Percentiles rank a stretch among this genome's conserved stretches.
Evolutionary conservation across 2,888 invertebrate genomes (phyloP).

Genomic region (Drosophila siamana): DNA sequence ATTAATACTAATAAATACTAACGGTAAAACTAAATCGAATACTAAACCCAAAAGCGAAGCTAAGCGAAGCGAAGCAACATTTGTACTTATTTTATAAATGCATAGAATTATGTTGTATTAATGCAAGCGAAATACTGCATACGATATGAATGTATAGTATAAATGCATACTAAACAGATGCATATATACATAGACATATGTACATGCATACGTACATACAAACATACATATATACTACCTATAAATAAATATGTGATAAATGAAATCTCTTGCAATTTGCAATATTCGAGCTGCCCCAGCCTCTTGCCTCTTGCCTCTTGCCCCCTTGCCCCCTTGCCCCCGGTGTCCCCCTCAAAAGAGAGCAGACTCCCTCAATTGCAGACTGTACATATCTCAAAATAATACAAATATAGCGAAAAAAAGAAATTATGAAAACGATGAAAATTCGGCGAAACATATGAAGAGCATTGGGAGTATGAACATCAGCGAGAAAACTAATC

Average conservation of each 20-base stretch:
- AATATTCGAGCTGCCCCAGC: conserved; percentile 34
- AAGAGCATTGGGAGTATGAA: neutral
- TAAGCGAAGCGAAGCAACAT: conserved; percentile 27
- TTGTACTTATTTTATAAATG: conserved; percentile 72
- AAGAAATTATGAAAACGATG: conserved; percentile 4
- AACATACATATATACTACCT: conserved; percentile 51
- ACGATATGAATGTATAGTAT: conserved; percentile 30
- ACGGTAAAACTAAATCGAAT: conserved; percentile 21
- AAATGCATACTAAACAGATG: neutral
- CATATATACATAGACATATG: conserved; percentile 45
- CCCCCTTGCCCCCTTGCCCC: neutral
- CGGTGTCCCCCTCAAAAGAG: neutral
- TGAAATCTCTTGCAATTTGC: conserved; percentile 53
- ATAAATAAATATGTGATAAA: conserved; percentile 65
- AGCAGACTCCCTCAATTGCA: conserved; percentile 41
- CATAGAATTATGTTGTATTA: conserved; percentile 31
- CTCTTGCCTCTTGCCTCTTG: too few species aligned
- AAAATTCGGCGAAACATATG: conserved; percentile 2
- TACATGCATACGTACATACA: conserved; percentile 31
- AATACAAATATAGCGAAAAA: conserved; percentile 8
- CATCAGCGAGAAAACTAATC: conserved; percentile 13
- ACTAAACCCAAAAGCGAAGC: conserved; percentile 22
- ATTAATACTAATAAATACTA: conserved; percentile 15
- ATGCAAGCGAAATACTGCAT: conserved; percentile 28
- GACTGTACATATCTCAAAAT: conserved; percentile 68